Evolutionary conservation across 30 jellyfish, hydroid and myxozoan genomes (phyloP).

Genomic region (Rhopilema esculentum): DNA sequence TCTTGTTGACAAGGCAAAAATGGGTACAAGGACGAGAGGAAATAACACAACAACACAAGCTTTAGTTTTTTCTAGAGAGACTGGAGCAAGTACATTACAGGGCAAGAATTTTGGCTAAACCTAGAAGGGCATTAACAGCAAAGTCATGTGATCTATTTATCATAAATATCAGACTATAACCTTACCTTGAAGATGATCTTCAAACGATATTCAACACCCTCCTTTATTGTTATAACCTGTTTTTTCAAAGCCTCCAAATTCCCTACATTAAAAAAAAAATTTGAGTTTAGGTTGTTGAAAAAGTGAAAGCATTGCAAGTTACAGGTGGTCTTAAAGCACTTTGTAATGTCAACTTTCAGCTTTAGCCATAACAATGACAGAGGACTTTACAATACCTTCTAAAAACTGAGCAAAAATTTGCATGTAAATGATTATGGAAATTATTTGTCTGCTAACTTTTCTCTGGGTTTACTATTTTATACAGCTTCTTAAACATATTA

Average conservation of each 20-base stretch:
- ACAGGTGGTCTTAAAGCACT: neutral
- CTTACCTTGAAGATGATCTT: slow-evolving; percentile 84
- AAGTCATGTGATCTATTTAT: neutral
- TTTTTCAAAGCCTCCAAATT: slow-evolving; percentile 68
- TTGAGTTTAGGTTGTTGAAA: neutral
- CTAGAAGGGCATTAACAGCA: neutral
- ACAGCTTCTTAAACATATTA: no score
- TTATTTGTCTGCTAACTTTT: no score
- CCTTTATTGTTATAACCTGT: slow-evolving; percentile 68
- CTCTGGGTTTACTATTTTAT: no score
- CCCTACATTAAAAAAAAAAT: slow-evolving; percentile 50
- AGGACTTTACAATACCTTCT: no score
- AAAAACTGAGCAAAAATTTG: no score
- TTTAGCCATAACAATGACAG: neutral
- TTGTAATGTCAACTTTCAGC: neutral
- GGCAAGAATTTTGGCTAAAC: neutral
- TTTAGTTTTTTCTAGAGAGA: no score
- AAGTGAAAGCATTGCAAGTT: neutral
- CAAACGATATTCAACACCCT: slow-evolving; percentile 87
- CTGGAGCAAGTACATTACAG: no score
- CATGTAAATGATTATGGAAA: no score
- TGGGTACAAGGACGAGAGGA: no score
- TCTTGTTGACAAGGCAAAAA: no score
- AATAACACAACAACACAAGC: no score
- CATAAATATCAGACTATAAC: neutral